phyloP scores from a whole-genome alignment of 2,888 invertebrate genomes.

The Yponomeuta sedellus region DNA sequence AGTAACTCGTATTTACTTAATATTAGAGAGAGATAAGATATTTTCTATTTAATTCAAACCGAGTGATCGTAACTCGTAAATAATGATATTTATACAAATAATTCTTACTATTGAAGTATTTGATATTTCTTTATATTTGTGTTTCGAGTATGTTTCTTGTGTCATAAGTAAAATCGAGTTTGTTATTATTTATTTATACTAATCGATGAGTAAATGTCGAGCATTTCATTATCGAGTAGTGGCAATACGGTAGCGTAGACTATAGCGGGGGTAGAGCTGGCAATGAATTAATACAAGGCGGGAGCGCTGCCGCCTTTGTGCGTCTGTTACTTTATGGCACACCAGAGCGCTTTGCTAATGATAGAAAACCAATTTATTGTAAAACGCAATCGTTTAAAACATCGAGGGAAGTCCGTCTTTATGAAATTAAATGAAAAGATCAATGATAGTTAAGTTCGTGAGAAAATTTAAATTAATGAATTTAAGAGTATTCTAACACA shows the following conservation, averaged over 20 bases:
- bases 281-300: conserved; percentile 1
- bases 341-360: conserved; percentile 12
- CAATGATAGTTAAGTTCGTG: conserved; percentile 71
- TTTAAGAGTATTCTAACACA: conserved; percentile 76
- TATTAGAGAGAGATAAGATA: conserved; percentile 68
- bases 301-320: not conserved
- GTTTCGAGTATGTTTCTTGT: conserved; percentile 65
- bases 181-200: conserved; percentile 70
- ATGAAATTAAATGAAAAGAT: conserved; percentile 26
- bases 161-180: conserved; percentile 61
- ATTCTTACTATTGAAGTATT: conserved; percentile 63
- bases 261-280: not conserved
- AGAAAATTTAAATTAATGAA: conserved; percentile 70
- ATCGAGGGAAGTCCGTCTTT: conserved; percentile 60
- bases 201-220: conserved; percentile 57
- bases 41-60: conserved; percentile 56
- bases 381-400: conserved; percentile 34
- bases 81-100: conserved; percentile 68
- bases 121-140: conserved; percentile 55
- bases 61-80: conserved; percentile 65
- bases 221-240: conserved; percentile 30
- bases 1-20: conserved; percentile 66
- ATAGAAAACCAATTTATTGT: conserved; percentile 14
- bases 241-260: conserved; percentile 6
- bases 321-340: conserved; percentile 1